These are phyloP conservation scores for Aphaenogaster rudis DNA, from an alignment of 1,140 invertebrate genomes.

Conservation along the genomic window DNA sequence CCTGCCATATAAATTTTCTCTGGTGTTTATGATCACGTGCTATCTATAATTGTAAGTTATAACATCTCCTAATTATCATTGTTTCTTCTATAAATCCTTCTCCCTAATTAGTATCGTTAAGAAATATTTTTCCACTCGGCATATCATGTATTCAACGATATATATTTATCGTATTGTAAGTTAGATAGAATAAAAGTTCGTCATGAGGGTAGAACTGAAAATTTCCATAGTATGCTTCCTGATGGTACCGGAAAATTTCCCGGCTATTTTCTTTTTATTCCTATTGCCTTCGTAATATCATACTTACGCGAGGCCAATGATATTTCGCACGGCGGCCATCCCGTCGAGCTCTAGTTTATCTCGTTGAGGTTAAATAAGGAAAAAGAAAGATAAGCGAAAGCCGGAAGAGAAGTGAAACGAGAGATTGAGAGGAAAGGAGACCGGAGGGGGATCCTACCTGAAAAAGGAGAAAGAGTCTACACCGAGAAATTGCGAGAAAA, in stretches of 20 bases:
- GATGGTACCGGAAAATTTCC: constrained; percentile 21
- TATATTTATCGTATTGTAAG: neutral
- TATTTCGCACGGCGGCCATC: constrained; percentile 37
- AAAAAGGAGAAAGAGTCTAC: neutral
- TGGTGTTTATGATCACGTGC: neutral
- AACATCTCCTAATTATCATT: neutral
- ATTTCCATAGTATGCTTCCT: constrained; percentile 24
- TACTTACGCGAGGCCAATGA: constrained; percentile 45
- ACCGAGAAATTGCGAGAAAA: constrained; percentile 34
- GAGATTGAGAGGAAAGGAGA: neutral
- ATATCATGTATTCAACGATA: neutral
- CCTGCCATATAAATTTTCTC: neutral
- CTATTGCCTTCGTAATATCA: constrained; percentile 40
- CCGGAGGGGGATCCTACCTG: neutral
- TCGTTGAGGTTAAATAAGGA: constrained; percentile 50
- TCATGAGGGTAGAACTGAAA: neutral
- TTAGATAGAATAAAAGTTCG: neutral
- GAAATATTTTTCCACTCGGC: neutral
- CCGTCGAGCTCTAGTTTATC: constrained; percentile 39
- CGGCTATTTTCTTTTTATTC: constrained; percentile 36
- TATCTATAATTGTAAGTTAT: neutral
- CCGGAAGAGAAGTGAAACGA: neutral
- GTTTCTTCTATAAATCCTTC: neutral
- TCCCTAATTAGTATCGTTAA: neutral
- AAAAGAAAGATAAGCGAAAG: constrained; percentile 28